These are phyloP conservation scores for Heliconius hewitsoni DNA, from an alignment of 1,140 invertebrate species.

Conservation along the genomic window DNA sequence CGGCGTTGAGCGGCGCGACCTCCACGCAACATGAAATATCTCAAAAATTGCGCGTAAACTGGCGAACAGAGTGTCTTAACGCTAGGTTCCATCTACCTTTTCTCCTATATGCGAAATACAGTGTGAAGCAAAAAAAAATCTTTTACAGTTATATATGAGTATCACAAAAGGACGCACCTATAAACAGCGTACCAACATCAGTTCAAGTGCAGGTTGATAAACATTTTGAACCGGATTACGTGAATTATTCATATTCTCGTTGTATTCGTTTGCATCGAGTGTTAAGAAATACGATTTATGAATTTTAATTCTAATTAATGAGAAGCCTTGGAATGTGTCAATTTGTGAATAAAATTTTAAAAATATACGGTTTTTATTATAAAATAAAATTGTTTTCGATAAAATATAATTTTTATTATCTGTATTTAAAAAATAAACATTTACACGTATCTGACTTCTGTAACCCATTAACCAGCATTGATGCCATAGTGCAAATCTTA, in stretches of 20 bases:
- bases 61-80: neutral
- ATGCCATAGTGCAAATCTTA: too few species aligned
- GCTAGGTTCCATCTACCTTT: neutral
- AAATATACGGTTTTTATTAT: neutral
- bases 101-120: neutral
- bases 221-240: constrained; percentile 13
- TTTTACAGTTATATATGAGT: neutral
- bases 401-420: too few species aligned
- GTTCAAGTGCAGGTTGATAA: constrained; percentile 12
- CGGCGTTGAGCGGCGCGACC: too few species aligned
- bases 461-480: too few species aligned
- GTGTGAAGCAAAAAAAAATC: too few species aligned
- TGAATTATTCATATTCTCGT: constrained; percentile 8
- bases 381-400: neutral
- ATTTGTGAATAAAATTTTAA: neutral
- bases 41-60: neutral
- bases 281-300: constrained; percentile 10
- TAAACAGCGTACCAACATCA: neutral
- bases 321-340: neutral
- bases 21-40: neutral
- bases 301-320: constrained; percentile 1
- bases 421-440: too few species aligned
- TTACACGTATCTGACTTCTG: too few species aligned
- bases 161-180: neutral
- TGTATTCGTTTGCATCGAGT: constrained; percentile 12